A percentile compares a stretch with the other conserved stretches of the same genome.
Evolutionary conservation across 2,797 vertebrate species (phyloP).

Genomic region (Bradypodion ventrale): DNA sequence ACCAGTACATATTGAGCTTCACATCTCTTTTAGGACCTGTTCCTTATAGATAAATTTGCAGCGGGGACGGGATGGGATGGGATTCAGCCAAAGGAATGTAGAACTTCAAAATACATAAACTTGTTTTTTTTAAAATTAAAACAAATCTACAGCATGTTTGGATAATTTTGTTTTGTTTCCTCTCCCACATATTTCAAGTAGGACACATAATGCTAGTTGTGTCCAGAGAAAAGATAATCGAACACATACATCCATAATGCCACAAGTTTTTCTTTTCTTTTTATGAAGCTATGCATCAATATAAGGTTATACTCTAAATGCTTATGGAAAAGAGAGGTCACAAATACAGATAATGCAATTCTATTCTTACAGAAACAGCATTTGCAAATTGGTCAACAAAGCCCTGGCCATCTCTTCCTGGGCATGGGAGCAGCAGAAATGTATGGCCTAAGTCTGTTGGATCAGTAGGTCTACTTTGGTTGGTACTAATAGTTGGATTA

Average conservation of each 20-base stretch:
- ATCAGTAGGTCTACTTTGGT: neutral
- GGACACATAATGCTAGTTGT: neutral
- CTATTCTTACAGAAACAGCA: neutral
- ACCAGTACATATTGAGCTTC: neutral
- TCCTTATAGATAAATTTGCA: neutral
- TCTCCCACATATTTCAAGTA: neutral
- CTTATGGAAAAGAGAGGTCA: neutral
- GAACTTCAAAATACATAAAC: neutral
- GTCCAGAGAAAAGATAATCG: neutral
- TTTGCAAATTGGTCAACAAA: neutral
- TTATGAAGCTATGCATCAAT: neutral
- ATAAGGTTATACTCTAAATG: neutral
- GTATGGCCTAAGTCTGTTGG: too few species aligned
- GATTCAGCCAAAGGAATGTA: neutral
- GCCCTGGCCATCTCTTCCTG: neutral
- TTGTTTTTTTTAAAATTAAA: neutral
- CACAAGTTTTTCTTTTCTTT: too few species aligned
- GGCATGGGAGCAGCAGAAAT: neutral
- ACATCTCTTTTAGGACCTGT: neutral
- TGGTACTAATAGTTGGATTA: neutral
- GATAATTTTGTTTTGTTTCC: neutral
- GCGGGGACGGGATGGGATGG: too few species aligned
- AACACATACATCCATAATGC: neutral
- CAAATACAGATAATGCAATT: neutral
- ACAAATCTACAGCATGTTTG: neutral